These are phyloP conservation scores for Montipora capricornis DNA, from an alignment of 64 coral and sea anemone genomes.

Conservation along the genomic window DNA sequence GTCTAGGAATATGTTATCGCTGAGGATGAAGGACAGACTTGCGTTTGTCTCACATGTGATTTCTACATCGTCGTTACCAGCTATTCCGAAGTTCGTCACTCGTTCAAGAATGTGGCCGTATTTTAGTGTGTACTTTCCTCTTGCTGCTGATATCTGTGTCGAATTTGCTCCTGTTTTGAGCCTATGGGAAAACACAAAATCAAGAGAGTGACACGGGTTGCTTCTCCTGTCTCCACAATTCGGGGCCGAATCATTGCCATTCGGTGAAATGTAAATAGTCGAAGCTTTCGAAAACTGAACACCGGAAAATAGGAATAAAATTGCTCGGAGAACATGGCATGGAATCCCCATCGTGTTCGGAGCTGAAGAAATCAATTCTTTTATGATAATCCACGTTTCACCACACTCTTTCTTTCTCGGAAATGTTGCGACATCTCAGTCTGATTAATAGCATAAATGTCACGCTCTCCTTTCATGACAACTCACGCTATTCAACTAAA, in stretches of 20 bases:
- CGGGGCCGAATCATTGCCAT: neutral
- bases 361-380: neutral
- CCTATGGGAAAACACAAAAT: conserved; percentile 47
- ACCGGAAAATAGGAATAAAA: neutral
- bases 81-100: conserved; percentile 62
- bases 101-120: conserved; percentile 40
- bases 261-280: conserved; percentile 66
- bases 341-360: neutral
- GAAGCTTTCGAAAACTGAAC: neutral
- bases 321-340: neutral
- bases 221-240: neutral
- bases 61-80: conserved; percentile 56
- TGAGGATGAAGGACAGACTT: conserved; percentile 74
- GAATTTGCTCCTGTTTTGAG: conserved; percentile 39
- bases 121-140: conserved; percentile 58
- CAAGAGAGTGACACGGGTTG: conserved; percentile 49
- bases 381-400: neutral
- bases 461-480: neutral
- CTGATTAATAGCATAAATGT: neutral
- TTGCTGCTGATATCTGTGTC: conserved; percentile 55
- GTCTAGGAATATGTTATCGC: conserved; percentile 67
- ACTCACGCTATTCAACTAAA: neutral
- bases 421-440: neutral
- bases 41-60: conserved; percentile 63
- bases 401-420: neutral